These are phyloP conservation scores for Axinella damicornis DNA, from an alignment of 37 sponge, comb jelly and placozoan genomes.

Conservation along the genomic window DNA sequence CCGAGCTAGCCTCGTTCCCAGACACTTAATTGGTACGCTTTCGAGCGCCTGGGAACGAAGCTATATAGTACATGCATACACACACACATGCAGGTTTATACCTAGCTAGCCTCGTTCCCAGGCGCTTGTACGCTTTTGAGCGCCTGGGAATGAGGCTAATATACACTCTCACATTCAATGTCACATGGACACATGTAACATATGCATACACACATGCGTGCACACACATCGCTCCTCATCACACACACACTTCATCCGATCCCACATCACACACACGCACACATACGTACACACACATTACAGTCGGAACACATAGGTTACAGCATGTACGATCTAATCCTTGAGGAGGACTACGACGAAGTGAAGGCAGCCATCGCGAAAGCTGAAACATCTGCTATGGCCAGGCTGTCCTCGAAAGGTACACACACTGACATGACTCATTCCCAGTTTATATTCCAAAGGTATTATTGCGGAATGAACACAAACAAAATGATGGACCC, in stretches of 20 bases:
- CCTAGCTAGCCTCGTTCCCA: too few relatives aligned
- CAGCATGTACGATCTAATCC: constrained; percentile 49
- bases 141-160: too few relatives aligned
- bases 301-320: constrained; percentile 70
- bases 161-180: too few relatives aligned
- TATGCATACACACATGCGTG: background rate
- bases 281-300: background rate
- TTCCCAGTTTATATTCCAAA: too few relatives aligned
- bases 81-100: background rate
- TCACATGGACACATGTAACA: too few relatives aligned
- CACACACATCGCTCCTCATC: background rate
- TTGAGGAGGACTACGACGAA: constrained; percentile 43
- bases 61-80: too few relatives aligned
- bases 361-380: constrained; percentile 9
- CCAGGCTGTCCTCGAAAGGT: background rate
- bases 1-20: too few relatives aligned
- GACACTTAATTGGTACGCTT: too few relatives aligned
- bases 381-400: constrained; percentile 10
- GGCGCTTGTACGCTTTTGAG: too few relatives aligned
- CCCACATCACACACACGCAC: background rate
- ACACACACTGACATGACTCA: background rate
- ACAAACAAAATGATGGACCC: too few relatives aligned
- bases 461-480: too few relatives aligned
- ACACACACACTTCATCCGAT: background rate
- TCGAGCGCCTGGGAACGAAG: too few relatives aligned